A percentile compares a stretch with the other conserved stretches of the same genome.
phyloP scores from a whole-genome alignment of 2,888 invertebrate genomes.

The Aphidius colemani region DNA sequence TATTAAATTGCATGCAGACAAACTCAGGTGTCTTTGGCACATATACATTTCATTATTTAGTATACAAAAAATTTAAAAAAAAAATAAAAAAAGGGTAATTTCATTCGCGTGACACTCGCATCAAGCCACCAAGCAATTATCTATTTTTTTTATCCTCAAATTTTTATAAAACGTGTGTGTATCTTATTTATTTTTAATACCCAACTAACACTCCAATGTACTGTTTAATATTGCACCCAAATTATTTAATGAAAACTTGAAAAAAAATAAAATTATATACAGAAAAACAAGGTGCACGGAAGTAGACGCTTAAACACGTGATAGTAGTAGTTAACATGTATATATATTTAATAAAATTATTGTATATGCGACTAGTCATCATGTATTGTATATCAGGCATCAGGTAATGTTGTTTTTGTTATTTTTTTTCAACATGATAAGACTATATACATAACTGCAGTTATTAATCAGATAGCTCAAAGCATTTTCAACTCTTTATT shows the following conservation, averaged over 20 bases:
- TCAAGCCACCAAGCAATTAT: constrained; percentile 43
- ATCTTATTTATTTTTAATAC: constrained; percentile 31
- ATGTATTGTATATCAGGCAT: no score
- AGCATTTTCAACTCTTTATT: neutral
- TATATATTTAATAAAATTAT: neutral
- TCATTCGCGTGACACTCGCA: constrained; percentile 53
- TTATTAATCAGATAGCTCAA: no score
- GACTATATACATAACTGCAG: no score
- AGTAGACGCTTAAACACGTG: neutral
- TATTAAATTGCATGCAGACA: neutral
- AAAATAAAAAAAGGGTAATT: constrained; percentile 39
- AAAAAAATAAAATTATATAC: constrained; percentile 7
- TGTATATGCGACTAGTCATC: no score
- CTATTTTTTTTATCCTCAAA: constrained; percentile 43
- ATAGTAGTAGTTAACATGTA: no score
- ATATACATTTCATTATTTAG: neutral
- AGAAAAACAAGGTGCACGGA: constrained; percentile 8
- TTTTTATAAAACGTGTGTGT: constrained; percentile 40
- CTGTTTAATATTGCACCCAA: no score
- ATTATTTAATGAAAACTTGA: constrained; percentile 6
- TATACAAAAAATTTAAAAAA: no score
- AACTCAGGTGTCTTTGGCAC: constrained; percentile 6
- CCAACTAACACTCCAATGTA: constrained; percentile 36
- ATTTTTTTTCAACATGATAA: no score
- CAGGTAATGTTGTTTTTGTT: no score